Evolutionary conservation across 2,888 invertebrate genomes (phyloP), one percentile per base, ranked within the genome.

Genomic region (Zonitis immaculata): DNA sequence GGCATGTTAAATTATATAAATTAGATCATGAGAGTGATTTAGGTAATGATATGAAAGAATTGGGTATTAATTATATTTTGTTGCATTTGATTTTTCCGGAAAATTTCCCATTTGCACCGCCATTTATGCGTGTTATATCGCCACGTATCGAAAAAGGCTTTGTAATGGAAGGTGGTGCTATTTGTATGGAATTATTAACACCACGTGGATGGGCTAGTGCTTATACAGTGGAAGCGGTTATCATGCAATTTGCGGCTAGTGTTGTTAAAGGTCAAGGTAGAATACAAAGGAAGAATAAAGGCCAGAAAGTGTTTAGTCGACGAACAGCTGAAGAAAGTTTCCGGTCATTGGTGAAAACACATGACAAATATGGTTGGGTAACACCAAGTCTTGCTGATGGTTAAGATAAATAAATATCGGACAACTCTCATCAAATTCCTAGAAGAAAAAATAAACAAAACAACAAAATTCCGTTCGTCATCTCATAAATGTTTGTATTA

Each of bases 281-380:
- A 18, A 86, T 92, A 65, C 86, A 88, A 63, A 84, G 88, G 63
- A 89, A 89, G 72, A 81, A 86, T 61, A 87, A 90, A 70, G 85
- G 84, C 63, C 83, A 86, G 69, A 87, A 90, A 70, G 88, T 89
- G 73, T 91, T 91, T 74, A 88, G 82, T 64, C 80, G 82, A 60
- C 82, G 89, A 60, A 85, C 89, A 48, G 92, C 92, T n/a, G 92
- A 92, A 73, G 90, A 91, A 69, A 89, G 92, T 25, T 92, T 92
- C 77, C 82, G 90, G 63, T 90, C 89, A 52, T 80, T 92, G 61
- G 91, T 92, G 53, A 91, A 91, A 76, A 92, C 91, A 7, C 92
- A 92, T 72, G 91, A 92, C 71, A 92, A 92, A 72, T 92, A 91
- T 72, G 92, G 92, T 49, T 92, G 92, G 92, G 91, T 92, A 45